Evolutionary conservation across 2,888 invertebrate genomes (phyloP).

Genomic region (Scaptomyza caliginosa): DNA sequence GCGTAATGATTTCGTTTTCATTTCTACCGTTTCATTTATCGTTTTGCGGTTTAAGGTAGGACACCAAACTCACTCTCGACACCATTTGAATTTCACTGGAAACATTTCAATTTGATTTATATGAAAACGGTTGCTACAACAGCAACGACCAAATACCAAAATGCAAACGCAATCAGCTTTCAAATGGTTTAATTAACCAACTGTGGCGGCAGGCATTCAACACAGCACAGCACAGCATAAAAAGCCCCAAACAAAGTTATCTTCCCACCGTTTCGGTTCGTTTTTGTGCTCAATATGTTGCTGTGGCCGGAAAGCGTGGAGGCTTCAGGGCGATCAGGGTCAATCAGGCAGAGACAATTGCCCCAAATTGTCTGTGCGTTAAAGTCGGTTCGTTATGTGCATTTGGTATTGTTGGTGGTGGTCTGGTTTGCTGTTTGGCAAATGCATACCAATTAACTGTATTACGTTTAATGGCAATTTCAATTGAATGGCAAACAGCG

Average conservation of each 20-base stretch:
- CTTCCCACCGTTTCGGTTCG: background rate
- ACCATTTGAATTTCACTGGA: constrained; percentile 60
- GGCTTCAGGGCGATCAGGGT: constrained; percentile 4
- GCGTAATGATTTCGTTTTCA: constrained; percentile 17
- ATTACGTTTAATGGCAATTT: constrained; percentile 31
- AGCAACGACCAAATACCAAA: constrained; percentile 12
- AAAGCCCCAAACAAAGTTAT: constrained; percentile 10
- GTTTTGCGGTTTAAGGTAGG: constrained; percentile 29
- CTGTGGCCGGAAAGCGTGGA: background rate
- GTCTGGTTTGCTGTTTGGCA: background rate
- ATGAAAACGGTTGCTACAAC: constrained; percentile 19
- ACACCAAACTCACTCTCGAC: background rate
- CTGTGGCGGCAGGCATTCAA: background rate
- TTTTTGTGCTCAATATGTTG: constrained; percentile 1
- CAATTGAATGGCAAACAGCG: constrained; percentile 18
- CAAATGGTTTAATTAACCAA: constrained; percentile 68
- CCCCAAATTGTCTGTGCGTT: background rate
- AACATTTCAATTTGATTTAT: constrained; percentile 71
- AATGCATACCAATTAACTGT: constrained; percentile 20
- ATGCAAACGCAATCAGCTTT: constrained; percentile 64
- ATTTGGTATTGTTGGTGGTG: background rate
- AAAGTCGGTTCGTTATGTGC: background rate
- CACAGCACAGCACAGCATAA: background rate
- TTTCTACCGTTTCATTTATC: constrained; percentile 18
- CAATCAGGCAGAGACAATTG: constrained; percentile 16